Conservation (phyloP, 2,888 invertebrate species). For the Chelonus formosanus region DNA sequence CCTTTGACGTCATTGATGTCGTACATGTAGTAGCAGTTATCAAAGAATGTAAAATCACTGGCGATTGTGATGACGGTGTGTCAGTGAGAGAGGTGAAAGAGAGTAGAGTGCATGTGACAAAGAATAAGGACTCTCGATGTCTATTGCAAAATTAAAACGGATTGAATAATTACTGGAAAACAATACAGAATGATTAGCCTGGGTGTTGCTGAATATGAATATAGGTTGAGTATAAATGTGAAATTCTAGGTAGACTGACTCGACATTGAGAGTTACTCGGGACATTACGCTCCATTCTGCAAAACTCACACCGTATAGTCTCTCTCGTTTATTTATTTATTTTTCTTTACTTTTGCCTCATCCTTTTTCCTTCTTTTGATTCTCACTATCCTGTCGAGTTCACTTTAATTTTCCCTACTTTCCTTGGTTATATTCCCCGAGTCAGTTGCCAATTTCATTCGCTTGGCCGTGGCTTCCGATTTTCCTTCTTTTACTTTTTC, state of each 20-base stretch:
- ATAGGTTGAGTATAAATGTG: slow-evolving; percentile 19
- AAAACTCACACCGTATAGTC: background rate
- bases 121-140: slow-evolving; percentile 39
- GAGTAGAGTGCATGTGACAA: slow-evolving; percentile 19
- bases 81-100: slow-evolving; percentile 9
- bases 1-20: background rate
- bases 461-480: slow-evolving; percentile 8
- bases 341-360: slow-evolving; percentile 15
- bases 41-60: no score
- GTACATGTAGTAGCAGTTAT: no score
- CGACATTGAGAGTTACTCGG: slow-evolving; percentile 30
- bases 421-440: slow-evolving; percentile 18
- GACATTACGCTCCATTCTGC: slow-evolving; percentile 29
- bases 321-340: slow-evolving; percentile 15
- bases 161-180: slow-evolving; percentile 31
- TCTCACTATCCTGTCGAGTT: slow-evolving; percentile 24
- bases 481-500: slow-evolving; percentile 15
- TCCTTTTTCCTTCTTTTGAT: slow-evolving; percentile 14
- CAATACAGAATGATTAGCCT: slow-evolving; percentile 40
- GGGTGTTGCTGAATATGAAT: slow-evolving; percentile 25
- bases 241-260: slow-evolving; percentile 28
- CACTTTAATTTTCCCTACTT: slow-evolving; percentile 29
- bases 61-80: background rate
- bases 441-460: slow-evolving; percentile 27
- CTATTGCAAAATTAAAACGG: slow-evolving; percentile 35